Evolutionary conservation across 2,888 invertebrate genomes (phyloP), one percentile per base, ranked within the genome.

Genomic region (Macrosiphum euphorbiae): DNA sequence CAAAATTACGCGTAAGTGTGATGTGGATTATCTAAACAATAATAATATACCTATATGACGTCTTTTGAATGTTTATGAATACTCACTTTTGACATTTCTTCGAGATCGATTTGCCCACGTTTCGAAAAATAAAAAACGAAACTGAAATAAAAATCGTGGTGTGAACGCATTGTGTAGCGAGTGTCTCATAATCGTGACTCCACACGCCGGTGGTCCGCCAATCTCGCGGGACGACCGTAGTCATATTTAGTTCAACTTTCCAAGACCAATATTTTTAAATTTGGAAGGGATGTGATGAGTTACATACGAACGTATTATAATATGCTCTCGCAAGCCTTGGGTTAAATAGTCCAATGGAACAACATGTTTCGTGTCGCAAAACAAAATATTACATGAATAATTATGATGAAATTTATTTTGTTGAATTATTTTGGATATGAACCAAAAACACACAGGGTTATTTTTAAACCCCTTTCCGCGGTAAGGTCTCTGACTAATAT

Each of bases 391-490:
- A 61, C 52, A 87, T 16, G n/a, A 92, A 92, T 61, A 94, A 87
- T 93, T 50, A 86, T 90, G 85, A 93, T 58, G 94, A 90, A 90
- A 94, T 94, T 86, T 94, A 94, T 94, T 90, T 94, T 67, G 41
- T 94, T 67, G 58, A 28, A 50, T 55, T 87, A 87, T 94, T 90
- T 94, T 94, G 94, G 94, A 94, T 67, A 13, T 90, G 86, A 24
- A 94, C 90, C 94, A 94, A 94, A 93, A 90, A 84, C 50, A 92
- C 26, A 85, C 41, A 35, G 92, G 28, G 90, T 61, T 94, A 94
- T 94, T 94, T 94, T 86, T 94, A 94, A 90, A 94, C 20, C 52
- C 58, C 67, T 90, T 35, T 93, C 41, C 58, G 58, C 1, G 35
- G 55, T 55, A 89, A 93, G 44, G 16, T n/a, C 8, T 93, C 61